Conservation (phyloP, 2,888 invertebrate species). For the Latrodectus elegans region DNA sequence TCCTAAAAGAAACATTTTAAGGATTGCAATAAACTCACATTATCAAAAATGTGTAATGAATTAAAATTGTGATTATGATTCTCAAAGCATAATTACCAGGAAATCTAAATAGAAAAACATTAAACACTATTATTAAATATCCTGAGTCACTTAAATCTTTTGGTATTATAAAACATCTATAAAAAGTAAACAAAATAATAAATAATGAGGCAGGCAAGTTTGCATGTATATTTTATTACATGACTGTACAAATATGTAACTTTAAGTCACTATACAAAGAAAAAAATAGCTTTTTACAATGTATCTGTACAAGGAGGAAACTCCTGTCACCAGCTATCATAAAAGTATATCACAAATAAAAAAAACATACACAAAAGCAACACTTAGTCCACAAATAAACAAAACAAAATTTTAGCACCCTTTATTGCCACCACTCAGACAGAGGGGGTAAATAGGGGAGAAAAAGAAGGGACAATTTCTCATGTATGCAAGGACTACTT, state of each 20-base stretch:
- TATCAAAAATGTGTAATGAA: too few species aligned
- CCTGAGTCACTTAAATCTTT: too few species aligned
- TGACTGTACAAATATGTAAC: slow-evolving; percentile 67
- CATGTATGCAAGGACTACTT: too few species aligned
- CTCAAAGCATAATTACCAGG: too few species aligned
- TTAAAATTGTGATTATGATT: too few species aligned
- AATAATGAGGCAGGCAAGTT: not conserved
- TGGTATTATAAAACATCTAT: too few species aligned
- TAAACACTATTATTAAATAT: too few species aligned
- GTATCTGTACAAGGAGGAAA: slow-evolving; percentile 67
- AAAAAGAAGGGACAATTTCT: too few species aligned
- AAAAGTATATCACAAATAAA: slow-evolving; percentile 41
- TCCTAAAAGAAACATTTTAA: too few species aligned
- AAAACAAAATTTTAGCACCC: slow-evolving; percentile 37
- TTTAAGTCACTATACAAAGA: slow-evolving; percentile 67
- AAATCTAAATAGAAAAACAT: too few species aligned
- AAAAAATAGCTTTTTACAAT: slow-evolving; percentile 69
- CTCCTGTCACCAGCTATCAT: slow-evolving; percentile 53
- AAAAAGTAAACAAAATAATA: too few species aligned
- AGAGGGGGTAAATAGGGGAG: not conserved
- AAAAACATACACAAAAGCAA: slow-evolving; percentile 3
- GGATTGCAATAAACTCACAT: too few species aligned
- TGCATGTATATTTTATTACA: slow-evolving; percentile 55
- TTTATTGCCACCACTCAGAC: slow-evolving; percentile 42
- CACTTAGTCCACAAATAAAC: slow-evolving; percentile 41